Conservation (phyloP, 35 echinoderm and acorn worm genomes). For the Amphiura filiformis region DNA sequence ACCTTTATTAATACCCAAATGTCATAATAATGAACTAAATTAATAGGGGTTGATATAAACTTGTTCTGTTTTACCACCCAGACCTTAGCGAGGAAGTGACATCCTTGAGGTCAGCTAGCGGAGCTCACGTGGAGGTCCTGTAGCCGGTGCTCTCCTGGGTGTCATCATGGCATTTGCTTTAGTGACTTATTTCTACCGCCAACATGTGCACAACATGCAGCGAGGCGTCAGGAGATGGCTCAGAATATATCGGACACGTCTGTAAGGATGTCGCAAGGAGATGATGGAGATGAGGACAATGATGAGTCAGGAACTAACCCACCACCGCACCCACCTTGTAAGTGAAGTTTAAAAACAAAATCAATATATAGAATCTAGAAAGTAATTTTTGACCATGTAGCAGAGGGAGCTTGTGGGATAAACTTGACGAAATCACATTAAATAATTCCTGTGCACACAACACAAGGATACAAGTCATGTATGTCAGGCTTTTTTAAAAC, state of each 20-base stretch:
- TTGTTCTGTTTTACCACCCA: no score
- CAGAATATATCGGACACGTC: conserved; percentile 77
- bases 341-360: conserved; percentile 43
- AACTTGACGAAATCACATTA: no score
- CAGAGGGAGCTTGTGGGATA: no score
- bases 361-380: not conserved
- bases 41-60: no score
- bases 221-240: conserved; percentile 79
- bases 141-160: conserved; percentile 93
- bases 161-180: conserved; percentile 81
- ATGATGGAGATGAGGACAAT: conserved; percentile 65
- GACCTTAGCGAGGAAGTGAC: not conserved
- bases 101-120: conserved; percentile 48
- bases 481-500: no score
- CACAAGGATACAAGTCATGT: no score
- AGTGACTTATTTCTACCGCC: conserved; percentile 88
- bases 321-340: conserved; percentile 52
- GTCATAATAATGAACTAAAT: no score
- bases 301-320: conserved; percentile 48
- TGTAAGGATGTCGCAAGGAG: conserved; percentile 83
- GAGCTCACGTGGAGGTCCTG: conserved; percentile 87
- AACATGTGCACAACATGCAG: conserved; percentile 83
- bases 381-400: no score
- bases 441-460: not conserved
- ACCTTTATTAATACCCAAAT: no score